Evolutionary conservation across 2,888 invertebrate species (phyloP), one percentile per base, ranked within the genome.

Genomic region (Catocala fraxini): DNA sequence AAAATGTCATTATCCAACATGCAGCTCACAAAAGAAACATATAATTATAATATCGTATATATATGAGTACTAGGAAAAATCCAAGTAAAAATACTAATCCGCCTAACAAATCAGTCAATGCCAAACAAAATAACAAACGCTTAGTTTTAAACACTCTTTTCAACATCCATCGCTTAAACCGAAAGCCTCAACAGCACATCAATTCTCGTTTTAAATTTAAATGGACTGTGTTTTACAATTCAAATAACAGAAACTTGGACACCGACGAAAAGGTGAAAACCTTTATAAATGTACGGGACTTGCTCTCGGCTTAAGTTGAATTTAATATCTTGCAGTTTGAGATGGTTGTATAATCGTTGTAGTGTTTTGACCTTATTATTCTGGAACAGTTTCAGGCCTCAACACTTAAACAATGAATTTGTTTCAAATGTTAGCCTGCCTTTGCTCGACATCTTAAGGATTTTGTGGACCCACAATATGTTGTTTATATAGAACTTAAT

Each of bases 201-300:
- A 79, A 80, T 82, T 72, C 75, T 75, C 80, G 77, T 83, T 83
- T 78, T 73, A 84, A 85, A 84, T 88, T 86, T 82, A 87, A 87
- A 87, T 86, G 68, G 79, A 71, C 76, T 73, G 69, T 79, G 82
- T 83, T 88, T 87, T 86, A 85, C 87, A 87, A 88, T 88, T 88
- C 87, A 88, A 87, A 87, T 86, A 71, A 63, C 62, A 71, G 64
- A 71, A 85, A 86, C 80, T 87, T 85, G 79, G 82, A 76, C 83
- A 77, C 56, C 63, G 75, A 12, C 25, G 75, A 70, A 77, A 80
- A 86, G 84, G 87, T 86, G 82, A 77, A 82, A 84, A 84, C 82
- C 81, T 86, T 79, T 25, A 25, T 75, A 85, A 84, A 84, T 85
- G 82, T 79, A 83, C 65, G 12, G 7, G 75, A 85, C 77, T 87